Percentiles rank a stretch among this genome's conserved stretches.
Conservation (phyloP, 2,113 vertebrate species). For the Calyptommatus sinebrachiatus region DNA sequence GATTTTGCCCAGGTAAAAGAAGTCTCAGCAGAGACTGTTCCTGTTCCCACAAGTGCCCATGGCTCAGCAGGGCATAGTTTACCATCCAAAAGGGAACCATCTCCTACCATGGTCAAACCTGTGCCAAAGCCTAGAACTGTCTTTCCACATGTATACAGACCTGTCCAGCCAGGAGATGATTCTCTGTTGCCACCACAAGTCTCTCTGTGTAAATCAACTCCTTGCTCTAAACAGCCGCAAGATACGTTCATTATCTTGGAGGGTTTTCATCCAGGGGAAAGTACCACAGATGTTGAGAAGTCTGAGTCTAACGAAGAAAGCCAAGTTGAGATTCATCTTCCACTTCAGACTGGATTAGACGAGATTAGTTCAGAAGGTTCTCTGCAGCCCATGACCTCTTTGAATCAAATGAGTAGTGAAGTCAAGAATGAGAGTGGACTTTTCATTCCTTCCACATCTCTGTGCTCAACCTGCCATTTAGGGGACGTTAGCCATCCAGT, state of each 20-base stretch:
- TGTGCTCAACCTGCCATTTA: conserved; percentile 50
- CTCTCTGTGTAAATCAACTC: conserved; percentile 36
- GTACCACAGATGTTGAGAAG: conserved; percentile 49
- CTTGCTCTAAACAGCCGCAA: conserved; percentile 40
- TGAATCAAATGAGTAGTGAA: accelerated
- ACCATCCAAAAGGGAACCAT: conserved; percentile 10
- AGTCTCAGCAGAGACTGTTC: neutral
- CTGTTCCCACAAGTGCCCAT: neutral
- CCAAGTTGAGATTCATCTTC: neutral
- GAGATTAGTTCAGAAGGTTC: neutral
- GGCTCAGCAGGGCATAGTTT: accelerated
- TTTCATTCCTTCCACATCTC: conserved; percentile 51
- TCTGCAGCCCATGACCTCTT: conserved; percentile 20
- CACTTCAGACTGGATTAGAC: neutral
- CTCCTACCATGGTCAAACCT: conserved; percentile 65
- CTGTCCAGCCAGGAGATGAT: conserved; percentile 38
- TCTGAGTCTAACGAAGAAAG: neutral
- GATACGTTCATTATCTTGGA: conserved; percentile 67
- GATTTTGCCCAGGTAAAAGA: conserved; percentile 30
- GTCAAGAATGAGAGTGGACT: neutral
- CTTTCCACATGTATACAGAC: conserved; percentile 72
- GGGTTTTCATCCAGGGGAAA: conserved; percentile 58
- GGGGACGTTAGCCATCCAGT: conserved; percentile 13
- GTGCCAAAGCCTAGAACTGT: conserved; percentile 92
- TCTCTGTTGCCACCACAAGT: conserved; percentile 6